Percentiles rank a stretch among this genome's conserved stretches.
Evolutionary conservation across 2,888 invertebrate species (phyloP).

Genomic region (Cerastis leucographa): DNA sequence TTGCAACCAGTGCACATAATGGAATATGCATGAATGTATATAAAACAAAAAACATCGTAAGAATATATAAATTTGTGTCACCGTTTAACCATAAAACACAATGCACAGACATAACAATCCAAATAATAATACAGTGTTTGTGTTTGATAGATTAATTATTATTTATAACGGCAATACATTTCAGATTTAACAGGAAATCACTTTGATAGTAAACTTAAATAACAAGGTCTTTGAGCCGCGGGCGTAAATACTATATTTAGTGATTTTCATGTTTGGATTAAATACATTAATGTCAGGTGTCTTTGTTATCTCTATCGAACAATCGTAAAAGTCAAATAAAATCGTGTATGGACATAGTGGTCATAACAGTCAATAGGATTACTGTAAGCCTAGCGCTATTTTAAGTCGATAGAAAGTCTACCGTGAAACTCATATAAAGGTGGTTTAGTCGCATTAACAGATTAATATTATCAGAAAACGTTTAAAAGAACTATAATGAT

Average conservation of each 20-base stretch:
- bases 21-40: not conserved
- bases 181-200: constrained; percentile 47
- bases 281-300: constrained; percentile 44
- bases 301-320: constrained; percentile 21
- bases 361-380: constrained; percentile 13
- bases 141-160: constrained; percentile 50
- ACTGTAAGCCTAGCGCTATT: constrained; percentile 5
- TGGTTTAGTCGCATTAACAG: not conserved
- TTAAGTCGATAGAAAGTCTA: constrained; percentile 16
- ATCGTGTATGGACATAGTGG: constrained; percentile 11
- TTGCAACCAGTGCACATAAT: not conserved
- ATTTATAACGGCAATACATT: constrained; percentile 51
- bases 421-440: not conserved
- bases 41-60: not conserved
- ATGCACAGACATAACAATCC: constrained; percentile 20
- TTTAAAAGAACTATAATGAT: too few species aligned
- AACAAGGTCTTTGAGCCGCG: constrained; percentile 37
- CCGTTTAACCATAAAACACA: not conserved
- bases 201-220: constrained; percentile 51
- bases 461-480: not conserved
- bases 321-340: constrained; percentile 46
- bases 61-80: not conserved
- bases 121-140: not conserved
- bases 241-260: constrained; percentile 32
- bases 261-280: constrained; percentile 57